phyloP scores from a whole-genome alignment of 1,140 invertebrate genomes.

The Drosophila miranda region DNA sequence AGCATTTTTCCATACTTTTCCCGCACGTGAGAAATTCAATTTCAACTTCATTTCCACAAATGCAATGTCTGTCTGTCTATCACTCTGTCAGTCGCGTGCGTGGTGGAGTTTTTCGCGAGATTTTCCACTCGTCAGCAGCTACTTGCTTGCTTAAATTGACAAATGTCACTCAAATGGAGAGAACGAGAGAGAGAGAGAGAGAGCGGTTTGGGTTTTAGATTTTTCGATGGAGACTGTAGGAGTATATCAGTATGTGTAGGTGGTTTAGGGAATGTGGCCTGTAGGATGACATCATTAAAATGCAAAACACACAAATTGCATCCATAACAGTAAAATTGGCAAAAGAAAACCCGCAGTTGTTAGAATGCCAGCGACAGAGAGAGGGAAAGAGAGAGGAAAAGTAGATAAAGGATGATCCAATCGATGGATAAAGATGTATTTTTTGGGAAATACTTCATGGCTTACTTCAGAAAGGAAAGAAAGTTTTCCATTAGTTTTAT shows the following conservation, averaged over 20 bases:
- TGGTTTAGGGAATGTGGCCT: neutral
- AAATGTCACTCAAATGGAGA: slow-evolving; percentile 53
- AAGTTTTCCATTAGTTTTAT: too few species aligned
- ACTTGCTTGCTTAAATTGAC: slow-evolving; percentile 52
- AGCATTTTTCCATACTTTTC: slow-evolving; percentile 11
- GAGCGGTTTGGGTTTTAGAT: slow-evolving; percentile 25
- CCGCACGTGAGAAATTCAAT: slow-evolving; percentile 23
- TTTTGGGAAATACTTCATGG: too few species aligned
- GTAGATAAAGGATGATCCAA: too few species aligned
- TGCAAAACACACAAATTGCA: slow-evolving; percentile 54
- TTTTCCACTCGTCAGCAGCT: slow-evolving; percentile 21
- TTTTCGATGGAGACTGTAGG: neutral
- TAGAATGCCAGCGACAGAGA: slow-evolving; percentile 1
- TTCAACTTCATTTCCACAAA: slow-evolving; percentile 41
- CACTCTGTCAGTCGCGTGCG: slow-evolving; percentile 13
- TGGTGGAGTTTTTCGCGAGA: neutral
- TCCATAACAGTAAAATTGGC: slow-evolving; percentile 45
- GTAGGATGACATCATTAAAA: slow-evolving; percentile 41
- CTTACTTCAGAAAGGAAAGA: too few species aligned
- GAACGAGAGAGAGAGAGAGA: slow-evolving; percentile 32
- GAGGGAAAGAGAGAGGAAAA: too few species aligned
- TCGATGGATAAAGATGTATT: too few species aligned
- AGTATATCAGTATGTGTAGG: too few species aligned
- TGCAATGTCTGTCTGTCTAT: slow-evolving; percentile 7
- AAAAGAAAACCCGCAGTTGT: slow-evolving; percentile 32